Evolutionary conservation across 2,797 vertebrate genomes (phyloP).

Genomic region (Sternotherus odoratus): DNA sequence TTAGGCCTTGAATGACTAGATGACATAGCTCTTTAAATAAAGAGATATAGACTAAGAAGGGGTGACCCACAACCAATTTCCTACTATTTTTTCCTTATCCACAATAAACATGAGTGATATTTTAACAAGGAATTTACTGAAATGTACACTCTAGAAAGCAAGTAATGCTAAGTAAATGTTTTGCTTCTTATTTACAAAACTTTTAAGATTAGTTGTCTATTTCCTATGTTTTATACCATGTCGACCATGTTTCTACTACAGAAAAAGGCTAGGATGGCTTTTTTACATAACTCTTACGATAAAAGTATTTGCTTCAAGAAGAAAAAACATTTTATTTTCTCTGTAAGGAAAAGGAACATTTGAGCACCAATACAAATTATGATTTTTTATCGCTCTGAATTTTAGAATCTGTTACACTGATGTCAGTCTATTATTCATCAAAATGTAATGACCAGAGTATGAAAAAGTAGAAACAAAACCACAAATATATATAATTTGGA

Average conservation of each 20-base stretch:
- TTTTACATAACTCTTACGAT: background rate
- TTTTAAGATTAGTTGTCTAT: too few species aligned
- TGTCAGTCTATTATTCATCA: background rate
- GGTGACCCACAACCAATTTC: background rate
- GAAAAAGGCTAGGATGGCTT: background rate
- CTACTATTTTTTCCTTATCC: background rate
- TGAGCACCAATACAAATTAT: background rate
- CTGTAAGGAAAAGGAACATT: background rate
- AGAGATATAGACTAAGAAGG: background rate
- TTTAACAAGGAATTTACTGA: background rate
- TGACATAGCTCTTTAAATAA: background rate
- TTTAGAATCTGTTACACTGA: background rate
- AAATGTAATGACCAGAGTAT: rapidly evolving
- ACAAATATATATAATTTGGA: background rate
- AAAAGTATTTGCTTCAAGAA: background rate
- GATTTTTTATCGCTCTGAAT: background rate
- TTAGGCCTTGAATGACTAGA: background rate
- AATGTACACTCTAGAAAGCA: background rate
- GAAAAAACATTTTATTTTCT: background rate
- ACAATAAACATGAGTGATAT: background rate
- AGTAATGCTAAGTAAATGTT: background rate
- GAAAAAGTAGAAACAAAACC: background rate
- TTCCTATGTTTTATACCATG: background rate
- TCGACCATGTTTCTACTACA: background rate
- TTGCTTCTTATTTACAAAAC: background rate